A percentile compares a stretch with the other conserved stretches of the same genome.
Conservation (phyloP, 2,113 vertebrate genomes). For the Eurystomus gularis region DNA sequence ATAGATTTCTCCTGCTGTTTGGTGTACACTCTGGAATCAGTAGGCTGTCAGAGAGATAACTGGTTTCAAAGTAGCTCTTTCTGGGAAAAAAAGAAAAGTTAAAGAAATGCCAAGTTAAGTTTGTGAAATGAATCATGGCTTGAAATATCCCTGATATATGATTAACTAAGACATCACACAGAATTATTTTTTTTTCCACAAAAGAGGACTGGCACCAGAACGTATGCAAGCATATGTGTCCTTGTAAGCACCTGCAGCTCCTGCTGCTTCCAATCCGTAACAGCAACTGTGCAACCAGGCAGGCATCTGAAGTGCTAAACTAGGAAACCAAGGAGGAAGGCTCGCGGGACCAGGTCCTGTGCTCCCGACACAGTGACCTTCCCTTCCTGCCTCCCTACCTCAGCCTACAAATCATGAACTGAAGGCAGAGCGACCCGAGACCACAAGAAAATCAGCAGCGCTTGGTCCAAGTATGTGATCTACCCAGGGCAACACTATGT, state of each 20-base stretch:
- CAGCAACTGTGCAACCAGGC: neutral
- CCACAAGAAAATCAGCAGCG: neutral
- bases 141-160: neutral
- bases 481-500: neutral
- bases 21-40: neutral
- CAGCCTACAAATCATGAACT: neutral
- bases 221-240: neutral
- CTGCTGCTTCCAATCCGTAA: neutral
- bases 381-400: neutral
- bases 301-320: neutral
- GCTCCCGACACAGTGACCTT: neutral
- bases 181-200: neutral
- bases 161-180: neutral
- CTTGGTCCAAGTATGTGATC: neutral
- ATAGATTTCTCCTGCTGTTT: slow-evolving; percentile 31
- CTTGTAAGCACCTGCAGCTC: neutral
- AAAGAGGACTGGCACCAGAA: neutral
- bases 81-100: neutral
- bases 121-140: slow-evolving; percentile 11
- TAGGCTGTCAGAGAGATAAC: neutral
- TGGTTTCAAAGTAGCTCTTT: neutral
- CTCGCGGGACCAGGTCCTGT: neutral
- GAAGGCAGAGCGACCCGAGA: neutral
- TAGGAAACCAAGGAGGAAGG: neutral
- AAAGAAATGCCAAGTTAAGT: slow-evolving; percentile 26